A percentile compares a stretch with the other conserved stretches of the same genome.
These are phyloP conservation scores for Hyla sarda DNA, from an alignment of 2,113 vertebrate genomes.

Conservation along the genomic window DNA sequence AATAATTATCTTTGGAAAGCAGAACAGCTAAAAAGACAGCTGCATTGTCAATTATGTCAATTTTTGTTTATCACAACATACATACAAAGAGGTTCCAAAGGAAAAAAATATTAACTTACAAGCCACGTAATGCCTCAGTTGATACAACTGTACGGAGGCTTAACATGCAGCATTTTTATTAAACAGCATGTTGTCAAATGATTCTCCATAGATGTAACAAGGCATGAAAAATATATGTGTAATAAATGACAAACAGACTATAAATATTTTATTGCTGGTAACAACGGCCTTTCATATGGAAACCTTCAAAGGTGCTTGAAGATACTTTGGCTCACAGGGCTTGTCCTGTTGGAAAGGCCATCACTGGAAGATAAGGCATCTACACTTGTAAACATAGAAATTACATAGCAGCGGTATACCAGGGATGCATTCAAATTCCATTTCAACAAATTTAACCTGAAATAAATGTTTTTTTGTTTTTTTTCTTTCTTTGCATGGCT, in stretches of 20 bases:
- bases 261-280: background rate
- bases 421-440: conserved; percentile 37
- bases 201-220: background rate
- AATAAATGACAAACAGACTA: background rate
- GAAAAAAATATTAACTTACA: no score
- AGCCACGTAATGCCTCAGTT: no score
- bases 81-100: no score
- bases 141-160: background rate
- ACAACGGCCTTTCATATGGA: background rate
- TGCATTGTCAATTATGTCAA: no score
- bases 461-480: background rate
- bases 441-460: background rate
- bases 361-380: background rate
- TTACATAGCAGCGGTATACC: conserved; percentile 39
- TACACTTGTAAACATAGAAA: conserved; percentile 29
- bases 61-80: no score
- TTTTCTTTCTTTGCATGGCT: background rate
- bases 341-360: background rate
- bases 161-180: background rate
- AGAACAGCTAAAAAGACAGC: background rate
- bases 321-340: background rate
- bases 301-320: conserved; percentile 5
- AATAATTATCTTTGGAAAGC: conserved; percentile 9
- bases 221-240: background rate
- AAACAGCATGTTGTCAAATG: background rate